Base-by-base conservation (phyloP, 1,140 invertebrate genomes). In the Papilio xuthus region DNA sequence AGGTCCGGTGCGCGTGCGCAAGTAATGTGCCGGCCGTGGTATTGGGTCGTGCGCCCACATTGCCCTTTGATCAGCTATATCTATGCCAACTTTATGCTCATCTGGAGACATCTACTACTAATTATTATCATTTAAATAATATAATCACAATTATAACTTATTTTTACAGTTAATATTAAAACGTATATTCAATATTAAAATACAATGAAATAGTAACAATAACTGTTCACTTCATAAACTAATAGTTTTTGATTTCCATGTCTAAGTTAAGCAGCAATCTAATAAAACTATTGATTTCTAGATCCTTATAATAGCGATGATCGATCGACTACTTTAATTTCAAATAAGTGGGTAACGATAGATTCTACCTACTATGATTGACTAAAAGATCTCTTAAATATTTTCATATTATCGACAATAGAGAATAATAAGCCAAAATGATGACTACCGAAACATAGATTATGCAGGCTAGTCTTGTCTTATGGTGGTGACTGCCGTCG, bases 31-130 rank as follows among this genome's bases (percentile, higher is more conserved):
- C 82, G 86, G 80, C 85, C 83, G 86, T 85, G 91, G 92, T 93
- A 93, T 93, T 92, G 85, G 91, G 91, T 91, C 92, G 88, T 83
- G 85, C 90, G 92, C 91, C 92, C 89, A 92, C 91, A 88, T 89
- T 84, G 90, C 90, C 92, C 91, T 94, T 93, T 93, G 92, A 92
- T 93, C 91, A 87, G 83, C 86, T 88, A 88, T 85, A 89, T 92
- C 91, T 89, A 94, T 94, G 92, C 92, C 92, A 94, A 92, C 88
- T 91, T 88, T 90, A 89, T 90, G 90, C 88, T 89, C 86, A 88
- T 88, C 88, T 90, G 89, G 89, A 88, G 81, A 90, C 89, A 92
- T 93, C 88, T 92, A 92, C 87, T 85, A 79, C 90, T 84, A 83
- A 89, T 84, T 83, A 87, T 88, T 81, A 80, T 78, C 78, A 77